Evolutionary conservation across 2,888 invertebrate genomes (phyloP).

Genomic region (Alitta virens): DNA sequence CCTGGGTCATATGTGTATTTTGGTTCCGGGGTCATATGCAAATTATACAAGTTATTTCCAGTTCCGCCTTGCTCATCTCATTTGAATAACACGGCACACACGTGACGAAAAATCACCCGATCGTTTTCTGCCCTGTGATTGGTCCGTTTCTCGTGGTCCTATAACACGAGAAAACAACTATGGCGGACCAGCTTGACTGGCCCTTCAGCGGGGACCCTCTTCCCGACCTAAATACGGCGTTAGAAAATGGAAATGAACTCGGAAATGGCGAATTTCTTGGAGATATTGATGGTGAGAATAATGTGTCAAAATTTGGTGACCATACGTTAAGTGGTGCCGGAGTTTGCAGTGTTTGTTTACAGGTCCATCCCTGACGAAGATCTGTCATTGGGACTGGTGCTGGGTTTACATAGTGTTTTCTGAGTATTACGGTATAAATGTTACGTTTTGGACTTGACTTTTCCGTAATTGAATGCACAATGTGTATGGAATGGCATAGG

Average conservation of each 20-base stretch:
- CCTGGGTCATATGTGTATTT: no score
- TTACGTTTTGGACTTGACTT: no score
- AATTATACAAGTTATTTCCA: neutral
- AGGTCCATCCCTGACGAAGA: no score
- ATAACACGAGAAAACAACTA: constrained; percentile 19
- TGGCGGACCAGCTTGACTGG: constrained; percentile 37
- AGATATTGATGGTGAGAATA: constrained; percentile 45
- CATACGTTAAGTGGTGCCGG: neutral
- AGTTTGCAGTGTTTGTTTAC: constrained; percentile 2
- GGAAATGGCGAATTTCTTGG: constrained; percentile 33
- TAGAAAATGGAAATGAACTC: constrained; percentile 36
- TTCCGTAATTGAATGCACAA: no score
- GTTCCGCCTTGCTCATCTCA: neutral
- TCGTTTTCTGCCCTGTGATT: constrained; percentile 33
- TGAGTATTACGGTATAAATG: no score
- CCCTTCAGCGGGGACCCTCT: constrained; percentile 35
- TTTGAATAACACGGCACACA: no score
- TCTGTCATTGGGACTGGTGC: no score
- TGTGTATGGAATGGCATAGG: no score
- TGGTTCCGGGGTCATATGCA: no score
- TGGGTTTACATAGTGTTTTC: no score
- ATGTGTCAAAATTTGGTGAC: constrained; percentile 10
- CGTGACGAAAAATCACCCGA: constrained; percentile 45
- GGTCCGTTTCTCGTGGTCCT: constrained; percentile 40
- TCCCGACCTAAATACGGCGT: constrained; percentile 37